These are phyloP conservation scores for Petrocephalus schoutedeni DNA, from an alignment of 2,797 vertebrate species.

Conservation along the genomic window DNA sequence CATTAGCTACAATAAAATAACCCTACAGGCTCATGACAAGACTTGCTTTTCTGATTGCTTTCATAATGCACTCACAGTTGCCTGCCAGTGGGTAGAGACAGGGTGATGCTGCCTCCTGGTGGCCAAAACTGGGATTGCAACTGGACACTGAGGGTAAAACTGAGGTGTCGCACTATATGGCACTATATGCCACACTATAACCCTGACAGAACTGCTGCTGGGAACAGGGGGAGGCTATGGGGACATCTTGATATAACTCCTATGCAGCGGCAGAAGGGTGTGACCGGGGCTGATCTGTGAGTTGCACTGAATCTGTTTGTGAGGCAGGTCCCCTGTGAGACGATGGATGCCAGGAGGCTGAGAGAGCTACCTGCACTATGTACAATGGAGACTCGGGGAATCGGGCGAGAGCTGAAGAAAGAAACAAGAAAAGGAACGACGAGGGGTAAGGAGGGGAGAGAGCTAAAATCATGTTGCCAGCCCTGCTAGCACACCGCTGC, in stretches of 20 bases:
- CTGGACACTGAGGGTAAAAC: neutral
- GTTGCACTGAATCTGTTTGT: neutral
- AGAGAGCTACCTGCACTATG: neutral
- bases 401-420: neutral
- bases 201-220: neutral
- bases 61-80: neutral
- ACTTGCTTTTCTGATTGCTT: neutral
- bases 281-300: neutral
- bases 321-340: neutral
- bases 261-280: neutral
- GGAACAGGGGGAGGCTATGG: neutral
- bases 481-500: neutral
- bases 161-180: neutral
- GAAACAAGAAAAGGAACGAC: neutral
- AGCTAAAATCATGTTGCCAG: constrained; percentile 10
- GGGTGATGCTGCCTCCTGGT: neutral
- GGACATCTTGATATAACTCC: neutral
- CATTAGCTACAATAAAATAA: neutral
- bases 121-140: neutral
- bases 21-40: neutral
- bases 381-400: neutral
- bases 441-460: neutral
- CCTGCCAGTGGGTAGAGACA: neutral
- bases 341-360: neutral
- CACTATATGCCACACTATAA: neutral